Percentiles rank a stretch among this genome's conserved stretches.
These are phyloP conservation scores for Drosophila navojoa DNA, from an alignment of 1,140 invertebrate species.

Conservation along the genomic window DNA sequence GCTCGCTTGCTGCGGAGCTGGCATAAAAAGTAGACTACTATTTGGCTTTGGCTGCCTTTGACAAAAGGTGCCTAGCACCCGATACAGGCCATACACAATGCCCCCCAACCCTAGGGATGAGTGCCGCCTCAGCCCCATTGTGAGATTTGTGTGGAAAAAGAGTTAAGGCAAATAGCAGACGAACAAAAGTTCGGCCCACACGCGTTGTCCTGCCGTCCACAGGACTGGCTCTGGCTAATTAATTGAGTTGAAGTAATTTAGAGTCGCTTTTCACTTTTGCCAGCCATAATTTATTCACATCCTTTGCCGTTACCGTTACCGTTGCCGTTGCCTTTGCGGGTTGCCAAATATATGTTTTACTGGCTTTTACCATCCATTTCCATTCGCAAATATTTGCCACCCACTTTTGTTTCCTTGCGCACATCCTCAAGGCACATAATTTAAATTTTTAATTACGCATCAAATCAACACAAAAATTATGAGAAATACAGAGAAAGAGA, in stretches of 20 bases:
- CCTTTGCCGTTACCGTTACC: slow-evolving; percentile 1
- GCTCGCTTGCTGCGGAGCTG: no score
- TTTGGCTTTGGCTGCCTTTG: slow-evolving; percentile 63
- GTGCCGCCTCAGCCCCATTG: slow-evolving; percentile 26
- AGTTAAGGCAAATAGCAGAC: slow-evolving; percentile 61
- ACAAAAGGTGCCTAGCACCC: slow-evolving; percentile 40
- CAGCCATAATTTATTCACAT: slow-evolving; percentile 50
- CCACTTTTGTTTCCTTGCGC: slow-evolving; percentile 30
- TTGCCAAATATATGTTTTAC: slow-evolving; percentile 25
- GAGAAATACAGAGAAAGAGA: slow-evolving; percentile 2
- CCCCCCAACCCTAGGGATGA: slow-evolving; percentile 2
- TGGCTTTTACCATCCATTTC: slow-evolving; percentile 34
- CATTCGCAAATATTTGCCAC: slow-evolving; percentile 64
- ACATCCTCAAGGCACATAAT: slow-evolving; percentile 62
- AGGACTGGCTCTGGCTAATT: slow-evolving; percentile 54
- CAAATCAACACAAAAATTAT: slow-evolving; percentile 76
- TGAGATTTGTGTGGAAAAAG: slow-evolving; percentile 64
- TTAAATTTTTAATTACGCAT: slow-evolving; percentile 77
- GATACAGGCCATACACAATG: slow-evolving; percentile 2
- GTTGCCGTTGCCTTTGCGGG: neutral
- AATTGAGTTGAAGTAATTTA: slow-evolving; percentile 79
- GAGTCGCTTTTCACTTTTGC: slow-evolving; percentile 9
- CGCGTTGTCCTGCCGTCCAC: slow-evolving; percentile 11
- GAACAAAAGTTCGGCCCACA: slow-evolving; percentile 2
- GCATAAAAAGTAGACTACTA: slow-evolving; percentile 19